Evolutionary conservation across 2,797 vertebrate species (phyloP).

Genomic region (Rhinophrynus dorsalis): DNA sequence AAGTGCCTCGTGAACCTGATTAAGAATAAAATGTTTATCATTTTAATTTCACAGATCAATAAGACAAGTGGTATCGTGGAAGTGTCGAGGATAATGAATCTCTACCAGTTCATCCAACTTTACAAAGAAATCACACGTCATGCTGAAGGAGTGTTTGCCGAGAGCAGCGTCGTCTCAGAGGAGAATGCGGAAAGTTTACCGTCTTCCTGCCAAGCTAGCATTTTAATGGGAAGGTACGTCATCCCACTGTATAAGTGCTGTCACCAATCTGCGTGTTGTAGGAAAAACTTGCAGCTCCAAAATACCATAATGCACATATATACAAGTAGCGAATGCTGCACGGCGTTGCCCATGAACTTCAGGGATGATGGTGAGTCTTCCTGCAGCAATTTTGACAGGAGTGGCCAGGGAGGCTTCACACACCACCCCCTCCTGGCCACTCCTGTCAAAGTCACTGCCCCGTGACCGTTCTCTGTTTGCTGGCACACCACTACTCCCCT

Average conservation of each 20-base stretch:
- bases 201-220: constrained; percentile 90
- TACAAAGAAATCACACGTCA: constrained; percentile 94
- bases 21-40: too few species aligned
- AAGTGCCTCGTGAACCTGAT: too few species aligned
- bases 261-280: neutral
- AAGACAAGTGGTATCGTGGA: constrained; percentile 88
- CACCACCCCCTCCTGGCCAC: too few species aligned
- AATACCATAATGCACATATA: too few species aligned
- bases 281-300: too few species aligned
- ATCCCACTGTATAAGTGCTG: neutral
- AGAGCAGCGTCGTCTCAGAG: constrained; percentile 59
- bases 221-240: constrained; percentile 94
- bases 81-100: constrained; percentile 93
- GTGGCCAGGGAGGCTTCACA: neutral
- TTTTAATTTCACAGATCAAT: constrained; percentile 88
- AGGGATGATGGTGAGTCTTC: too few species aligned
- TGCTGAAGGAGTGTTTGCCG: constrained; percentile 81
- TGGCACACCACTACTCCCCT: neutral
- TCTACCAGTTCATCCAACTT: constrained; percentile 96
- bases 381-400: too few species aligned
- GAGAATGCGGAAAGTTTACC: constrained; percentile 70
- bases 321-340: too few species aligned
- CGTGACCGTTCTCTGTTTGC: neutral
- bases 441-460: too few species aligned
- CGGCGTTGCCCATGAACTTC: too few species aligned